Conservation (phyloP, 2,888 invertebrate species). For the Odontocerum albicorne region DNA sequence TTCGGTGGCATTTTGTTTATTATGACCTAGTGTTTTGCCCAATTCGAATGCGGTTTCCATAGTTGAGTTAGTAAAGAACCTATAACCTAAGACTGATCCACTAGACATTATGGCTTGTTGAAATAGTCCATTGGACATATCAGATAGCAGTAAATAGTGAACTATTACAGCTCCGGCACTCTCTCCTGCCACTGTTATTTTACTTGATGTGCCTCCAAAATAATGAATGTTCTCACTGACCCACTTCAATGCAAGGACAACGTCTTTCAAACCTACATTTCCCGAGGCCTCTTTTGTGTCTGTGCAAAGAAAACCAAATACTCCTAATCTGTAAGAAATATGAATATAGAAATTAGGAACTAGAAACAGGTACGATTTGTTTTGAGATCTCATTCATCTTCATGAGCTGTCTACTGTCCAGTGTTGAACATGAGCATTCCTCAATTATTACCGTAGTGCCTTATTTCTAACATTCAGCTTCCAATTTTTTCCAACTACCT, state of each 20-base stretch:
- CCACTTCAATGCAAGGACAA: slow-evolving; percentile 42
- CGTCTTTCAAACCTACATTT: slow-evolving; percentile 44
- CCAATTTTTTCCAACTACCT: no score
- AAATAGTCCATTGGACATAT: slow-evolving; percentile 40
- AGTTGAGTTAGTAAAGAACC: slow-evolving; percentile 33
- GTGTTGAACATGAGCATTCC: no score
- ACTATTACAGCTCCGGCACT: slow-evolving; percentile 43
- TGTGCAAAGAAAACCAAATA: slow-evolving; percentile 44
- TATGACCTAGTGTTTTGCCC: background rate
- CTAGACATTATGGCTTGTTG: slow-evolving; percentile 39
- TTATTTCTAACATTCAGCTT: no score
- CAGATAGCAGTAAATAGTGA: slow-evolving; percentile 42
- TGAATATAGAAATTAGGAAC: background rate
- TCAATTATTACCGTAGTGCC: no score
- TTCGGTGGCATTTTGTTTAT: background rate
- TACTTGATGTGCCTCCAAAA: slow-evolving; percentile 42
- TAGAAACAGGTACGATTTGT: no score
- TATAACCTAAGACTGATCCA: slow-evolving; percentile 39
- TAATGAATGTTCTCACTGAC: slow-evolving; percentile 41
- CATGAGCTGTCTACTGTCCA: no score
- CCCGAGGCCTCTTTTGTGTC: slow-evolving; percentile 41
- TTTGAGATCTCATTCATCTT: no score
- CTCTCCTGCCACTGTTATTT: slow-evolving; percentile 42
- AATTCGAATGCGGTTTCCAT: slow-evolving; percentile 6
- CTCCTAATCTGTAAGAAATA: slow-evolving; percentile 41